Conservation (phyloP, 2,888 invertebrate species). For the Apodemia duryi region DNA sequence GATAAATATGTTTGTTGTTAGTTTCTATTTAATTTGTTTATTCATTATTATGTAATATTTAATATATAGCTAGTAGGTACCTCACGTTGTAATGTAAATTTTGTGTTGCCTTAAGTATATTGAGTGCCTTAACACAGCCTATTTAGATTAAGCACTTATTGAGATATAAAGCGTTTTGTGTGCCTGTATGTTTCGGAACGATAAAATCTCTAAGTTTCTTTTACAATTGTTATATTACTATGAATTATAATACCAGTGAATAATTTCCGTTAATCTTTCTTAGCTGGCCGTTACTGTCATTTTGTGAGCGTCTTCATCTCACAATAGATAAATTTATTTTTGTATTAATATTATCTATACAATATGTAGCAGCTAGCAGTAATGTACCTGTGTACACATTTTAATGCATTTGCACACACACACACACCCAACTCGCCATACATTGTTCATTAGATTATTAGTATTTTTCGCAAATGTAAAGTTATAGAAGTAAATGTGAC, state of each 20-base stretch:
- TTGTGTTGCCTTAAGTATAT: slow-evolving; percentile 51
- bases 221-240: neutral
- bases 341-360: neutral
- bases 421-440: too few species aligned
- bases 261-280: neutral
- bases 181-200: neutral
- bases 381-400: neutral
- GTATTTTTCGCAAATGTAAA: neutral
- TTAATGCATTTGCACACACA: neutral
- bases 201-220: neutral
- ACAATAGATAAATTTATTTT: neutral
- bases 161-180: neutral
- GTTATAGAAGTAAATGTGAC: neutral
- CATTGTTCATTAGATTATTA: neutral
- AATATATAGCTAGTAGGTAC: slow-evolving; percentile 2
- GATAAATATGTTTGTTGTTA: neutral
- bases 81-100: slow-evolving; percentile 31
- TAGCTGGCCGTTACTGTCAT: neutral
- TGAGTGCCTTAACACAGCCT: slow-evolving; percentile 57
- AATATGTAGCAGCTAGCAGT: too few species aligned
- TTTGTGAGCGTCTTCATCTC: neutral
- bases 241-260: neutral
- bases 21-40: slow-evolving; percentile 10
- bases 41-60: neutral
- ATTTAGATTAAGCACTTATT: slow-evolving; percentile 39